Evolutionary conservation across 64 coral and sea anemone genomes (phyloP), one percentile per base, ranked within the genome.

Genomic region (Stichodactyla helianthus): DNA sequence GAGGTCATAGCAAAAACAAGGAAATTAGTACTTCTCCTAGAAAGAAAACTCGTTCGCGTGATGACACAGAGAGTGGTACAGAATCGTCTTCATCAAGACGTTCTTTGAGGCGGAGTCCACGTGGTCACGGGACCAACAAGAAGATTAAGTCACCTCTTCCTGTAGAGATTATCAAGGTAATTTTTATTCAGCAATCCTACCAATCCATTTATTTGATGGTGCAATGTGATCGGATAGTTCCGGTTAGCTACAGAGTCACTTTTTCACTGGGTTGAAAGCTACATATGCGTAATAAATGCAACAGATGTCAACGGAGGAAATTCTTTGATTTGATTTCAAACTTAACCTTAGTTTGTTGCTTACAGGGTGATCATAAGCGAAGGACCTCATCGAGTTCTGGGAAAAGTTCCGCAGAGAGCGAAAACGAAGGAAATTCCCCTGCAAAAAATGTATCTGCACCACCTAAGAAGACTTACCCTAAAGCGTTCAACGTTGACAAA

Each of bases 391-490:
- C 68, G 25, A 74, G 68, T 11, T 74, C 68, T 74, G 68, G 25
- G 6, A 74, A 35, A 74, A 74, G 68, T 23, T 74, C 68, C 25
- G 31, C 68, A 74, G 68, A 74, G 0, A 74, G 25, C 27, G 68
- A 74, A 74, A 74, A 74, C 20, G 68, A 35, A 74, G 22, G 19
- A 65, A 65, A 65, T 0, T 74, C 68, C 27, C 68, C 25, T 13
- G 25, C 12, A 12, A 58, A 58, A 58, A 15, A 58, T 58, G 55
- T 11, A 58, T 3, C 35, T 44, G 35, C 35, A 44, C 35, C 35
- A 3, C 68, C 23, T 74, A 84, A 84, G 56, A 55, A 59, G 55
- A 84, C 27, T 20, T 84, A 84, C 51, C 83, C 83, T 18, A 84
- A 13, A 20, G 83, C 83, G 2, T 84, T 84, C 19, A 84, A 84